Evolutionary conservation across 2,113 vertebrate species (phyloP), one percentile per base, ranked within the genome.

Genomic region (Hemicordylus capensis): DNA sequence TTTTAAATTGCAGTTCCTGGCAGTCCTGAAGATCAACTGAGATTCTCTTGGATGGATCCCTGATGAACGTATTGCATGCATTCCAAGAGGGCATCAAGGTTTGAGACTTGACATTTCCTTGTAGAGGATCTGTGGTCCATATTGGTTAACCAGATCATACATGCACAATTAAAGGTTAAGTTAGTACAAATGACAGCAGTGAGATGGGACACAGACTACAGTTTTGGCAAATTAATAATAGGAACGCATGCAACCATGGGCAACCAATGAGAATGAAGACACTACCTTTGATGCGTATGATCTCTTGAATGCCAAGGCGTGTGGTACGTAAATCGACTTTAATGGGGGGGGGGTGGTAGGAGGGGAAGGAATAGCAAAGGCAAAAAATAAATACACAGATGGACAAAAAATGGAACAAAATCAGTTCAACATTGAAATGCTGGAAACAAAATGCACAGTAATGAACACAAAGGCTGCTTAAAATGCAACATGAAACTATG

Each of bases 251-350:
- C 97, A 95, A 93, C 86, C 58, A 74, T 83, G 92, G 86, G 88
- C 92, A 93, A 76, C 95, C 89, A 93, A 90, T 82, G 93, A 94
- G 90, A 97, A 96, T 86, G 95, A 89, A 92, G 92, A 98, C 97
- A 97, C 98, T 99, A 99, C 98, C 98, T 99, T 99, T 94, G 97
- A 96, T 96, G 97, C 97, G 78, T 97, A 98, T 89, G 98, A 97
- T 96, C 98, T 98, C 98, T 98, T 98, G 98, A 98, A 98, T 95
- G 98, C 98, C 98, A 99, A 96, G 95, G 98, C 97, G 90, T 98
- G 98, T 96, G 98, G 98, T 92, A 99, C 97, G 97, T 98, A 98
- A 96, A 99, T 95, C 97, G 96, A 99, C 99, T 99, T 98, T 96
- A 96, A 95, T 95, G 91, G 94, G 96, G 95, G 84, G 56, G 79